Evolutionary conservation across 1,140 invertebrate genomes (phyloP), one percentile per base, ranked within the genome.

Genomic region (Drosophila neocordata): DNA sequence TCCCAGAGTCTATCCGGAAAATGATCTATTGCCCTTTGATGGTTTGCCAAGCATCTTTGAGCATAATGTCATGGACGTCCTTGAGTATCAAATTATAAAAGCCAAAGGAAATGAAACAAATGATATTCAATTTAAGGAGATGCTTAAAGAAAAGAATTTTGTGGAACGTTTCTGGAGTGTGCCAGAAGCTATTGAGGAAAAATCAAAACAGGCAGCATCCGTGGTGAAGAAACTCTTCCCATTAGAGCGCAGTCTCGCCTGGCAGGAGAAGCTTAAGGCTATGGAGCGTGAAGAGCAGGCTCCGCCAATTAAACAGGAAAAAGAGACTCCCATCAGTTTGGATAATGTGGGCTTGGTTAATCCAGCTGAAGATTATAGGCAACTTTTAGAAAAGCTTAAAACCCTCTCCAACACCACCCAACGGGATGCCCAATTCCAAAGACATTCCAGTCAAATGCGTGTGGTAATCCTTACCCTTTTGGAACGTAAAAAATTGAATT

Each of bases 1-100:
- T 34, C 78, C 77, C 9, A 58, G 88, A 7, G 52, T 80, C 2
- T 79, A 68, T 15, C 71, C 53, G 0, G 62, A 77, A 5, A 79
- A 84, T 13, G 89, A 91, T 77, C 24, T 88, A 9, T 24, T 91
- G 38, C 90, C 90, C 0, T 89, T 90, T 35, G 73, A 90, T 55
- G 61, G 55, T 0, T 31, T 91, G 18, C 79, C 90, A 9, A 83
- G 89, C 57, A 88, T 91, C 6, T 84, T 62, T 37, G 87, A 91
- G 55, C 73, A 82, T 13, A 89, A 90, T 62, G 53, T 91, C 0
- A 82, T 89, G 80, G 90, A 91, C 41, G 13, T 91, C 4, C 58
- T 91, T 5, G 82, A 88, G 35, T 60, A 71, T 4, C 88, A 78
- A n/a, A 71, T 80, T 2, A 12, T 90, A 12, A 44, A 20, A 15